Evolutionary conservation across 1,140 invertebrate species (phyloP), one percentile per base, ranked within the genome.

Genomic region (Anthonomus grandis): DNA sequence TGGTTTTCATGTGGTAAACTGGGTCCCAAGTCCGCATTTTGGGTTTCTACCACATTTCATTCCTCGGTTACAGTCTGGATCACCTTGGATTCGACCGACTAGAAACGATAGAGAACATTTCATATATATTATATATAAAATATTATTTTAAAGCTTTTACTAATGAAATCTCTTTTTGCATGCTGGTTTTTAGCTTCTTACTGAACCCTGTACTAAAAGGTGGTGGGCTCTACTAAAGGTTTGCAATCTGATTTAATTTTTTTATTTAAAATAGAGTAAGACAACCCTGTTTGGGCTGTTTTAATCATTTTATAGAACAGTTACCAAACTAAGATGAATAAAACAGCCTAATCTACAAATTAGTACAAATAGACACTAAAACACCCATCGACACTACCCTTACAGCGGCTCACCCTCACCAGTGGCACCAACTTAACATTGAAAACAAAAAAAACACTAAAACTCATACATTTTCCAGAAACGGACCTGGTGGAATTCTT

Each of bases 401-500:
- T 18, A 45, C 21, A 45, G 24, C 17, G 24, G n/a, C 21, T 45
- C 27, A 21, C 31, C 25, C 13, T 19, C 27, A 44, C 52, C 15
- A 44, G 47, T 25, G 9, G 52, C 52, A 55, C 52, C 10, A 18
- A 12, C 17, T 25, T 55, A 37, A 46, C 21, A 19, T n/a, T 31
- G 34, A 49, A 52, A 6, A 22, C 42, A 55, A 44, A 51, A 19
- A 23, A 47, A 46, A 54, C 18, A 13, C 25, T 49, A 15, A 19
- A 22, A 51, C 17, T 39, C 49, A n/a, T n/a, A n/a, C 37, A 23
- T 49, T 59, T 41, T 56, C 38, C 64, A 65, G 61, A 65, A 63
- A 59, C 57, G n/a, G 62, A 63, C 31, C 73, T 83, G 44, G 82
- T 89, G 63, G 86, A 90, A 76, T 90, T 89, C 74, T 87, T 89